Percentiles rank a stretch among this genome's conserved stretches.
Conservation (phyloP, 2,797 vertebrate genomes). For the Choloepus didactylus region DNA sequence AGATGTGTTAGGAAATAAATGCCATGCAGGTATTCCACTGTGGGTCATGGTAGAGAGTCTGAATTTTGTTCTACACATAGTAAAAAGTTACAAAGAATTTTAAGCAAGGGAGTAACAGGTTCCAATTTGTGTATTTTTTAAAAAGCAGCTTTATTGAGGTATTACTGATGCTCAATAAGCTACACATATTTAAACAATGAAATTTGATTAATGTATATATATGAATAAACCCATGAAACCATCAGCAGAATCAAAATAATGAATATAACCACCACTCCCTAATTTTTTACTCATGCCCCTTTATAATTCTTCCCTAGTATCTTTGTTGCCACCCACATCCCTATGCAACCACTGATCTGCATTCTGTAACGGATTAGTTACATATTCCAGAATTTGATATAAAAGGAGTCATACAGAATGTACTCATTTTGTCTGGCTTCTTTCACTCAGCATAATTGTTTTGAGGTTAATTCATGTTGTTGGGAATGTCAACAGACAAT, state of each 20-base stretch:
- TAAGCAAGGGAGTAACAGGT: not conserved
- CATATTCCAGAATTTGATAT: conserved; percentile 26
- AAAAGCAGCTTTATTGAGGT: not conserved
- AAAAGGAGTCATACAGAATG: not conserved
- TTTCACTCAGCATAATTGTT: not conserved
- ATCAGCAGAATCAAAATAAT: conserved; percentile 1
- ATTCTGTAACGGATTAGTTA: not conserved
- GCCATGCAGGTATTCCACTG: not conserved
- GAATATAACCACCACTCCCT: not conserved
- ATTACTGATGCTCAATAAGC: not conserved
- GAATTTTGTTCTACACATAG: not conserved
- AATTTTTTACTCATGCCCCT: not conserved
- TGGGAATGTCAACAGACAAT: not conserved
- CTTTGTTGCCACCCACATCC: not conserved
- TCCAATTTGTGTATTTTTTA: not conserved
- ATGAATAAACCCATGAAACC: not conserved
- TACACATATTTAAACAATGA: not conserved
- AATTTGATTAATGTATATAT: not conserved
- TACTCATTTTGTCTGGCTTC: not conserved
- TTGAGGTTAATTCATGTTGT: conserved; percentile 4
- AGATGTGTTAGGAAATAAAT: not conserved
- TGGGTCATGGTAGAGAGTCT: not conserved
- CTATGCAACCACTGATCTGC: not conserved
- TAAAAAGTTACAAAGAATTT: not conserved
- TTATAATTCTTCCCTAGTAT: not conserved